Conservation (phyloP, 2,888 invertebrate species). For the Tricholauxania praeusta region DNA sequence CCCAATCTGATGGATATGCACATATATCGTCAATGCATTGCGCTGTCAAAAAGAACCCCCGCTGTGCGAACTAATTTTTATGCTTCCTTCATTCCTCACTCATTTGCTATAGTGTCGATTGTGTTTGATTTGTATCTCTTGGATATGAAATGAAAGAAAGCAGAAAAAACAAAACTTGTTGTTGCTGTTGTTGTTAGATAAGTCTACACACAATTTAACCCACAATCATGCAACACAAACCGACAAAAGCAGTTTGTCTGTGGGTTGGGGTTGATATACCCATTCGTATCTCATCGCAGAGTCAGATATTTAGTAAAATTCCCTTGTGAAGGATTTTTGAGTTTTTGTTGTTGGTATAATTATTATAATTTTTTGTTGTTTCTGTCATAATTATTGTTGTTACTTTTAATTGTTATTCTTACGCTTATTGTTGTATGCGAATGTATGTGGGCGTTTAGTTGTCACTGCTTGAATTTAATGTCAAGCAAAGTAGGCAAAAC, state of each 20-base stretch:
- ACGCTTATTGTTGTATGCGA: background rate
- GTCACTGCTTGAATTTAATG: too few relatives aligned
- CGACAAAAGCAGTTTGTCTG: too few relatives aligned
- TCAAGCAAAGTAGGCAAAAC: too few relatives aligned
- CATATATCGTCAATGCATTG: background rate
- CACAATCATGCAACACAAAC: too few relatives aligned
- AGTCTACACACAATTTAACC: too few relatives aligned
- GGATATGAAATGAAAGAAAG: background rate
- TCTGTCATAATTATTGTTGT: background rate
- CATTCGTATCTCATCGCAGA: background rate
- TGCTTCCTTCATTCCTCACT: background rate
- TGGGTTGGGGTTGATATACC: too few relatives aligned
- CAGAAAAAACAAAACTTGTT: too few relatives aligned
- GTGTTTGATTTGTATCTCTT: constrained; percentile 3
- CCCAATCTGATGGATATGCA: too few relatives aligned
- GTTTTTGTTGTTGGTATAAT: background rate
- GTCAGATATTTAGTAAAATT: background rate
- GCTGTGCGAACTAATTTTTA: constrained; percentile 7
- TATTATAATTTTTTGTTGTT: background rate
- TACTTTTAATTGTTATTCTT: too few relatives aligned
- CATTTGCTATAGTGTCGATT: background rate
- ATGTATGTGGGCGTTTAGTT: too few relatives aligned
- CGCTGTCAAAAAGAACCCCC: background rate
- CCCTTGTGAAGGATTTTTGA: background rate
- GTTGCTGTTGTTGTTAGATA: too few relatives aligned